Conservation (phyloP, 2,888 invertebrate genomes). For the Spodoptera exigua region DNA sequence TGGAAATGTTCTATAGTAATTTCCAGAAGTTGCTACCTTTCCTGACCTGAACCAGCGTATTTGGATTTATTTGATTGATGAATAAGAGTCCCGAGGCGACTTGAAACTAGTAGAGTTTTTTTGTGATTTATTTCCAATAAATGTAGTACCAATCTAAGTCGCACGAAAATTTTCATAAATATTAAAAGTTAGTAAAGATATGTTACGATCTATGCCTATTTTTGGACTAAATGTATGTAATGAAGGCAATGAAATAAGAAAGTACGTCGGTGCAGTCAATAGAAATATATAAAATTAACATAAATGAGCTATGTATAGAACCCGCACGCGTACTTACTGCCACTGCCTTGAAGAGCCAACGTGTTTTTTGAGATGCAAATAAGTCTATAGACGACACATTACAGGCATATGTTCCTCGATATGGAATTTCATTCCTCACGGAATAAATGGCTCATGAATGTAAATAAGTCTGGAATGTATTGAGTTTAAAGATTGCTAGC, state of each 20-base stretch:
- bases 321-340: slow-evolving; percentile 22
- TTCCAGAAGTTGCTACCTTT: no score
- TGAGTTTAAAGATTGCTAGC: slow-evolving; percentile 17
- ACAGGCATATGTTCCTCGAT: slow-evolving; percentile 10
- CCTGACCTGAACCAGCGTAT: no score
- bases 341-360: slow-evolving; percentile 34
- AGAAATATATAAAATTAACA: slow-evolving; percentile 42
- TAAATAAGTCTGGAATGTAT: slow-evolving; percentile 27
- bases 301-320: slow-evolving; percentile 23
- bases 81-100: no score
- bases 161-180: no score
- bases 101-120: no score
- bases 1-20: no score
- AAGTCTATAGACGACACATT: slow-evolving; percentile 22
- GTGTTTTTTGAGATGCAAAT: slow-evolving; percentile 52
- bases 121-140: no score
- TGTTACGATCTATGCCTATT: background rate
- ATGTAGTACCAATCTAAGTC: no score
- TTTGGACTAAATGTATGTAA: slow-evolving; percentile 7
- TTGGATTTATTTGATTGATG: no score
- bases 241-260: slow-evolving; percentile 30
- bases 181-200: no score
- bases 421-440: slow-evolving; percentile 23
- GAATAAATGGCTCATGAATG: slow-evolving; percentile 32
- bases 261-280: slow-evolving; percentile 29